phyloP scores from a whole-genome alignment of 2,797 vertebrate genomes.

The Champsocephalus esox region DNA sequence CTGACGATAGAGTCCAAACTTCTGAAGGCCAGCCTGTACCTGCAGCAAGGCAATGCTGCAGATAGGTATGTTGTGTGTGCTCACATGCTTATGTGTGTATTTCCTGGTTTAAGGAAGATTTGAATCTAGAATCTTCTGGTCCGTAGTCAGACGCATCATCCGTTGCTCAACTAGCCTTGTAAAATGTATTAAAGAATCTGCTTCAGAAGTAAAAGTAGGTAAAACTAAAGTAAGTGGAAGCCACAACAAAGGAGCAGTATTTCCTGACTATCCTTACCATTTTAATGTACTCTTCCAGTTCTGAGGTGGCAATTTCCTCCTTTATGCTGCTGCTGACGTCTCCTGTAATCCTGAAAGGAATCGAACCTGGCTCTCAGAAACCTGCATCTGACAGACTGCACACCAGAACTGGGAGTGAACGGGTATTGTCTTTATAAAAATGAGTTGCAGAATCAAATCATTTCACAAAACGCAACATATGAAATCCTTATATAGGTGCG shows the following conservation, averaged over 20 bases:
- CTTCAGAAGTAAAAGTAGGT: too few relatives aligned
- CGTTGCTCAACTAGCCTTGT: slow-evolving; percentile 25
- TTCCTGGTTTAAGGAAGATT: background rate
- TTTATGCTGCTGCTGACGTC: slow-evolving; percentile 88
- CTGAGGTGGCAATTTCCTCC: slow-evolving; percentile 86
- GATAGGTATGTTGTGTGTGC: slow-evolving; percentile 77
- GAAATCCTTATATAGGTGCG: background rate
- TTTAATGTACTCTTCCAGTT: slow-evolving; percentile 74
- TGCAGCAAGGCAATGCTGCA: slow-evolving; percentile 86
- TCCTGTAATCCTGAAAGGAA: slow-evolving; percentile 70
- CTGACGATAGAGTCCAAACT: slow-evolving; percentile 84
- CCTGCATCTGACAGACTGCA: slow-evolving; percentile 7
- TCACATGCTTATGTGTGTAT: slow-evolving; percentile 10
- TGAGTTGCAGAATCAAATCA: background rate
- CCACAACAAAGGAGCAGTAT: background rate
- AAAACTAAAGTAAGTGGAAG: too few relatives aligned
- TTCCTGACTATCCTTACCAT: slow-evolving; percentile 15
- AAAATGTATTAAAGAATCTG: too few relatives aligned
- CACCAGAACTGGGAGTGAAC: slow-evolving; percentile 35
- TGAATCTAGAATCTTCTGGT: slow-evolving; percentile 56
- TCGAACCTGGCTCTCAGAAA: slow-evolving; percentile 32
- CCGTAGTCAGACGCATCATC: slow-evolving; percentile 38
- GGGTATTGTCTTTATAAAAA: slow-evolving; percentile 48
- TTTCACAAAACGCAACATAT: background rate
- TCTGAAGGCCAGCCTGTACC: slow-evolving; percentile 85